Base-by-base conservation (phyloP, 1,140 invertebrate genomes). In the Oncopeltus fasciatus region DNA sequence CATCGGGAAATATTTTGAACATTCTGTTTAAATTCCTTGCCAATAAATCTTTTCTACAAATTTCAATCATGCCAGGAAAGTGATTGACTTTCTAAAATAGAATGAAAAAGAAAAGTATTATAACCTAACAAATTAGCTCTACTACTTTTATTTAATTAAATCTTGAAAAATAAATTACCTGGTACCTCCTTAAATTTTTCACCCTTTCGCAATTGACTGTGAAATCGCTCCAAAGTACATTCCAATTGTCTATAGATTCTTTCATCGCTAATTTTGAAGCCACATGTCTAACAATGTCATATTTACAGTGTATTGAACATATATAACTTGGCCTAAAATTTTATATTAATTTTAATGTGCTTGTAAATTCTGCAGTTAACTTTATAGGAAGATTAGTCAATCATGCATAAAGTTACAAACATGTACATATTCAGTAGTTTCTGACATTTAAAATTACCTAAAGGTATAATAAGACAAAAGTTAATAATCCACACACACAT, bases 41-140 rank as follows among this genome's bases (percentile, higher is more conserved):
- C 8, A 93, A 73, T 47, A 91, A 73, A 77, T 92, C 89, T 74
- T 92, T 93, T 66, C 85, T 79, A 74, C 89, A 92, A 65, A 93
- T 90, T 73, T 93, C 90, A 62, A 84, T 78, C 89, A 93, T 92
- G 27, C 89, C 89, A n/a, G 90, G 90, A 72, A 92, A 93, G 73
- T 93, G 90, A 70, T 93, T 92, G 21, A 92, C 85, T 72, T 88
- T 87, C 75, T 94, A 85, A 33, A 69, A 64, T 16, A 47, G 8
- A 47, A 66, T 49, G 63, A 28, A 66, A 21, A 57, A 63, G 38
- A 57, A 58, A 12, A 11, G 43, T 8, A 18, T 38, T 38, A 38
- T 38, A 14, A 8, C 31, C 31, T 8, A 38, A 38, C 31, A 38
- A 38, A 38, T 38, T 8, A 14, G 31, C 31, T 8, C 14, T 38